phyloP scores from a whole-genome alignment of 2,888 invertebrate genomes.

The Melinopterus prodromus region DNA sequence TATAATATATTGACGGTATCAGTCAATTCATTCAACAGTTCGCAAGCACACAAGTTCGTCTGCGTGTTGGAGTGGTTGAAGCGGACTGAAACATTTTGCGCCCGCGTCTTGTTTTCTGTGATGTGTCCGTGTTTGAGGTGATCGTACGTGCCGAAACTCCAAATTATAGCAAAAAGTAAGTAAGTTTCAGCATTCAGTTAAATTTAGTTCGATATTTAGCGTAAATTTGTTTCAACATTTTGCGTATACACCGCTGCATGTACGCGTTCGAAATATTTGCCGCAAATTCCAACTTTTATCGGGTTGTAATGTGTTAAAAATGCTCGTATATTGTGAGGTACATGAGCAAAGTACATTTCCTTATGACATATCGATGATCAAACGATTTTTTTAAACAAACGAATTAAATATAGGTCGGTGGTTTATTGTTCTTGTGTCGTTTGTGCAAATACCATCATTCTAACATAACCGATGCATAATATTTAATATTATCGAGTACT shows the following conservation, averaged over 20 bases:
- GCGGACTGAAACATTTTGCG: background rate
- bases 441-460: too few species aligned
- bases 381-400: background rate
- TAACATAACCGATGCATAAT: too few species aligned
- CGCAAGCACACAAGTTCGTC: background rate
- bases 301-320: background rate
- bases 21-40: constrained; percentile 4
- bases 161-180: background rate
- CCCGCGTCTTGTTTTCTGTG: background rate
- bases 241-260: background rate
- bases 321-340: background rate
- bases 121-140: background rate
- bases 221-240: background rate
- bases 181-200: background rate
- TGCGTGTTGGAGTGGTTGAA: background rate
- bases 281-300: background rate
- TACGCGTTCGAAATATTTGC: background rate
- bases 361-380: background rate
- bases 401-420: background rate
- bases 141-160: background rate
- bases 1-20: background rate
- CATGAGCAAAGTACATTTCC: background rate
- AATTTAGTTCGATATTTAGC: background rate
- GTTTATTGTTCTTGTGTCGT: too few species aligned
- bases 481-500: background rate